These are phyloP conservation scores for Drosophila pectinifera DNA, from an alignment of 1,140 invertebrate species.

Conservation along the genomic window DNA sequence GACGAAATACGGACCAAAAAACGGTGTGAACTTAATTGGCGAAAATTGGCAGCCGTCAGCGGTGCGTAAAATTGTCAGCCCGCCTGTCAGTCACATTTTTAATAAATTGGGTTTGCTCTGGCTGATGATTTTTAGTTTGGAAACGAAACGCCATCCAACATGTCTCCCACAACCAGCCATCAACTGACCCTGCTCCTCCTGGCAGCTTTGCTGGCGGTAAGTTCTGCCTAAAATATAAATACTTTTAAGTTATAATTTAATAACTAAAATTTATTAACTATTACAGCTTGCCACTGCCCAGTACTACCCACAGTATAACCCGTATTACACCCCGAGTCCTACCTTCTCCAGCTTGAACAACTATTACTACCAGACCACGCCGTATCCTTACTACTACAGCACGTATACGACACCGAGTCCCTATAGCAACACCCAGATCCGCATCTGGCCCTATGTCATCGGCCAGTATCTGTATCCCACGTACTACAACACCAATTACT, in stretches of 20 bases:
- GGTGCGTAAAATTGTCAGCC: constrained; percentile 65
- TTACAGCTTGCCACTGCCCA: constrained; percentile 45
- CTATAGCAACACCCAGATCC: constrained; percentile 55
- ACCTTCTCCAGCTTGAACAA: constrained; percentile 65
- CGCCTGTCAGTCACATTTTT: constrained; percentile 19
- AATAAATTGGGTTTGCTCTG: constrained; percentile 53
- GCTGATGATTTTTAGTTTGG: constrained; percentile 36
- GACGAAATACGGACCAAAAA: constrained; percentile 54
- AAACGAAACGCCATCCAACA: constrained; percentile 18
- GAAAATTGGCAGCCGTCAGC: constrained; percentile 55
- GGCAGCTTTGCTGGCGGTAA: constrained; percentile 37
- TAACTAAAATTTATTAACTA: neutral
- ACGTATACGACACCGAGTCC: constrained; percentile 54
- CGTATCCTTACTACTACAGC: constrained; percentile 63
- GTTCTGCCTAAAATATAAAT: neutral
- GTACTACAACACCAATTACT: constrained; percentile 63
- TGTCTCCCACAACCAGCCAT: constrained; percentile 19
- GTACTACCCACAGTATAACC: constrained; percentile 66
- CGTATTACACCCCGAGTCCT: constrained; percentile 59
- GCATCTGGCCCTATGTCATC: constrained; percentile 78
- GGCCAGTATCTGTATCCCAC: constrained; percentile 74
- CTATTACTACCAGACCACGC: constrained; percentile 60
- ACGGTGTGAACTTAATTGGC: constrained; percentile 20
- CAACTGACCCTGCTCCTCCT: constrained; percentile 22
- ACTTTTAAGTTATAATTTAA: neutral